These are phyloP conservation scores for Drosophila koepferae DNA, from an alignment of 2,888 invertebrate genomes.

Conservation along the genomic window DNA sequence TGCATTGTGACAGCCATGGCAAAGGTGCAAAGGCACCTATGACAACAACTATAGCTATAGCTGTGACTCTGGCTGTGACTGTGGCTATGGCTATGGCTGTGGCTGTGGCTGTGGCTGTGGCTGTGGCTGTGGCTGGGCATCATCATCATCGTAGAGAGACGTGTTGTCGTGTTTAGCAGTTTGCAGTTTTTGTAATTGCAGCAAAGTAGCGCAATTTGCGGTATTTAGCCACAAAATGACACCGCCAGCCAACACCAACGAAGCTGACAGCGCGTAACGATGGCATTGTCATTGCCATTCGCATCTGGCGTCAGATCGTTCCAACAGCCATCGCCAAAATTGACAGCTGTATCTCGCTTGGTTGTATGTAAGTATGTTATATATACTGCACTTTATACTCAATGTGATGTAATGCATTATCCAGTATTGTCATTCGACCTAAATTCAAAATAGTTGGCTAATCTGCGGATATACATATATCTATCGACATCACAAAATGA, in stretches of 20 bases:
- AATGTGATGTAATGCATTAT: not conserved
- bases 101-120: conserved; percentile 36
- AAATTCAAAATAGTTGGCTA: conserved; percentile 44
- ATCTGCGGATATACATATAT: conserved; percentile 32
- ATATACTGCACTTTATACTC: not conserved
- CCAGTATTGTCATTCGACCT: conserved; percentile 5
- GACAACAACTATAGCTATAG: not conserved
- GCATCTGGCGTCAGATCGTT: conserved; percentile 67
- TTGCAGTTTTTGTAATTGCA: conserved; percentile 77
- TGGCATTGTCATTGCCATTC: conserved; percentile 28
- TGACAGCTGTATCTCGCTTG: conserved; percentile 44
- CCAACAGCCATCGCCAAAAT: conserved; percentile 67
- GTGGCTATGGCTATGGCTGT: conserved; percentile 25
- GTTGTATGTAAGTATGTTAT: not conserved
- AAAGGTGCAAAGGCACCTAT: too few relatives aligned
- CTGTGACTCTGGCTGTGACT: conserved; percentile 21
- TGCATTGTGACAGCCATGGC: not conserved
- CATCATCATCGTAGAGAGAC: conserved; percentile 49
- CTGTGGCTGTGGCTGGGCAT: conserved; percentile 51
- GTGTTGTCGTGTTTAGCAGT: conserved; percentile 67
- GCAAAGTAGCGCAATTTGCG: conserved; percentile 76
- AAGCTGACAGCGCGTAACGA: conserved; percentile 21
- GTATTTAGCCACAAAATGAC: conserved; percentile 78
- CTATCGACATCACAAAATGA: too few relatives aligned
- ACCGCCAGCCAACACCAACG: conserved; percentile 42